These are phyloP conservation scores for Drosophila fuyamai DNA, from an alignment of 1,140 invertebrate genomes.

Conservation along the genomic window DNA sequence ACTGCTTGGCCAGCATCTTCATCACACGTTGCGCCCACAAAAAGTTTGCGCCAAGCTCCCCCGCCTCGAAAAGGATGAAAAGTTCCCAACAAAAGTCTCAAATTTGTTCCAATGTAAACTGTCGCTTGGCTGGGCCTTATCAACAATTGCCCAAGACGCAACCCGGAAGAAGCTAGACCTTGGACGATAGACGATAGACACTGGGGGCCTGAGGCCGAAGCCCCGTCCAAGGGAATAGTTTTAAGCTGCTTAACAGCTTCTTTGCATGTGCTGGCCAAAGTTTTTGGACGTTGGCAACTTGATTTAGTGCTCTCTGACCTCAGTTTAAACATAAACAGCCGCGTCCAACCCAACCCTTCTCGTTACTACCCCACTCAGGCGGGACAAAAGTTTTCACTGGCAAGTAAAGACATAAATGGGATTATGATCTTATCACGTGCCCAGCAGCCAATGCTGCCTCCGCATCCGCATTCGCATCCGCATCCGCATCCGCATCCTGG, in stretches of 20 bases:
- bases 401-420: constrained; percentile 84
- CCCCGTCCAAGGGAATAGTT: constrained; percentile 61
- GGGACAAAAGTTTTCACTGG: constrained; percentile 69
- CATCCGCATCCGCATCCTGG: constrained; percentile 5
- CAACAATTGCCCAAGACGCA: constrained; percentile 73
- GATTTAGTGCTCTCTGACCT: constrained; percentile 85
- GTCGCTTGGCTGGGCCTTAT: constrained; percentile 79
- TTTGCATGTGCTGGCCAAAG: constrained; percentile 52
- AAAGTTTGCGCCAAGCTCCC: constrained; percentile 16
- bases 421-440: constrained; percentile 85
- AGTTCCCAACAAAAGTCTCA: constrained; percentile 76
- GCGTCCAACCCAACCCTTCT: constrained; percentile 38
- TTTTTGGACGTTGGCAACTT: constrained; percentile 72
- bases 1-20: constrained; percentile 23
- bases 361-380: constrained; percentile 1
- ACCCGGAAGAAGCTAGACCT: not conserved
- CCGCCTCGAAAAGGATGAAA: constrained; percentile 15
- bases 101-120: constrained; percentile 82
- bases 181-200: not conserved
- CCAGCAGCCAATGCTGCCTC: constrained; percentile 39
- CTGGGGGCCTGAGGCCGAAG: constrained; percentile 1
- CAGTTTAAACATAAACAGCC: constrained; percentile 84
- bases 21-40: constrained; percentile 46
- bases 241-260: constrained; percentile 83
- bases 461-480: not conserved